Evolutionary conservation across 2,797 vertebrate genomes (phyloP).

Genomic region (Serranus cabrilla): DNA sequence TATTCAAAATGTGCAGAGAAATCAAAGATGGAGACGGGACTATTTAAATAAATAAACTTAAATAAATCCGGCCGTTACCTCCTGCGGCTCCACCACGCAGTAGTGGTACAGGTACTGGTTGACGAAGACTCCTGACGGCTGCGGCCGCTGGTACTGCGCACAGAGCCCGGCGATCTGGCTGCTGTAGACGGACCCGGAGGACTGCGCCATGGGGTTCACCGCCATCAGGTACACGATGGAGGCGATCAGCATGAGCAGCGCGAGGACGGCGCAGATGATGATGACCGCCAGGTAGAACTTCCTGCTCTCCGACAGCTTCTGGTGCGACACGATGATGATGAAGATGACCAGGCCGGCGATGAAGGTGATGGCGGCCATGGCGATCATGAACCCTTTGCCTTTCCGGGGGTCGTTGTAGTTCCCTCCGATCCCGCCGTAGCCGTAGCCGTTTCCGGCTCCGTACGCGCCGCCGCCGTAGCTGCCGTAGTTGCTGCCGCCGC

Average conservation of each 20-base stretch:
- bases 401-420: conserved; percentile 89
- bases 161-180: conserved; percentile 88
- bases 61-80: conserved; percentile 80
- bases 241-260: conserved; percentile 89
- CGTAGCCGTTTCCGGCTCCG: conserved; percentile 71
- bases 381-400: conserved; percentile 91
- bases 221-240: conserved; percentile 92
- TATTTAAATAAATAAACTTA: no score
- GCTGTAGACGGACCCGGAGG: conserved; percentile 85
- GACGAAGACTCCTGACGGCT: conserved; percentile 69
- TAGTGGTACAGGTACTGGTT: conserved; percentile 96
- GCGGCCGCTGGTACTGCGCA: conserved; percentile 84
- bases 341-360: conserved; percentile 86
- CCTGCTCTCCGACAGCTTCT: conserved; percentile 82
- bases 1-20: no score
- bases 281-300: conserved; percentile 89
- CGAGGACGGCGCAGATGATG: conserved; percentile 86
- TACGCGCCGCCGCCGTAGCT: conserved; percentile 56
- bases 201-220: conserved; percentile 91
- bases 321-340: conserved; percentile 88
- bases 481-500: conserved; percentile 36
- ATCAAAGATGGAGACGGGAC: no score
- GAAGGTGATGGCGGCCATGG: conserved; percentile 89
- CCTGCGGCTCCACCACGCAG: conserved; percentile 94
- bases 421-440: conserved; percentile 84